Conservation (phyloP, 2,797 vertebrate species). For the Pterois miles region DNA sequence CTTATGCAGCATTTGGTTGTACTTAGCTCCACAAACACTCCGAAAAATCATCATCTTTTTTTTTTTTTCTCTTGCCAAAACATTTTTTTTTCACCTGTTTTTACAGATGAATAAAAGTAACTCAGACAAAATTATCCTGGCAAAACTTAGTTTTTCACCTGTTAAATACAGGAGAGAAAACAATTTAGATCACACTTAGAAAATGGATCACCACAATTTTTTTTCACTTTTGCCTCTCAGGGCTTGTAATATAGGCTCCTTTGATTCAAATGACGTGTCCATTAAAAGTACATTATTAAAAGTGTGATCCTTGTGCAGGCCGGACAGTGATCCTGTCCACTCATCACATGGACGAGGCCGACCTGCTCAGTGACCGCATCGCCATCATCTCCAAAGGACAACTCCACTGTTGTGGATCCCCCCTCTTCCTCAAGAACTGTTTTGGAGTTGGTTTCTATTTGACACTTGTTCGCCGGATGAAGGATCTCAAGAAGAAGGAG, state of each 20-base stretch:
- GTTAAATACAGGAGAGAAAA: not conserved
- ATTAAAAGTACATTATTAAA: not conserved
- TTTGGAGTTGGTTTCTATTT: slow-evolving; percentile 97
- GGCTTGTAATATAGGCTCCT: not conserved
- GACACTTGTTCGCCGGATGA: slow-evolving; percentile 88
- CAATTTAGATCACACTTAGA: not conserved
- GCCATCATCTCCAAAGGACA: slow-evolving; percentile 96
- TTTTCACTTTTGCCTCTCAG: not conserved
- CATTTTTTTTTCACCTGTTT: no score
- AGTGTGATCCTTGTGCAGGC: slow-evolving; percentile 72
- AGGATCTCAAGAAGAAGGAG: slow-evolving; percentile 78
- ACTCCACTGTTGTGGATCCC: slow-evolving; percentile 93
- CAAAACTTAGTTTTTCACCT: no score
- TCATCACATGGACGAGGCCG: slow-evolving; percentile 99
- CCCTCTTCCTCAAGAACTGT: slow-evolving; percentile 95
- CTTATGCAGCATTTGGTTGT: no score
- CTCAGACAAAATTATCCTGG: no score
- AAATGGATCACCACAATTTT: not conserved
- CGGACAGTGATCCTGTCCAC: slow-evolving; percentile 97
- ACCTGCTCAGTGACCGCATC: slow-evolving; percentile 95
- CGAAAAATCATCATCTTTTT: no score
- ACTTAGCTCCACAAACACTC: no score
- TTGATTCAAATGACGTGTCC: not conserved
- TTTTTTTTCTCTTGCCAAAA: no score
- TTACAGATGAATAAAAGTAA: no score